Conservation (phyloP, 2,797 vertebrate species). For the Ciconia nigra region DNA sequence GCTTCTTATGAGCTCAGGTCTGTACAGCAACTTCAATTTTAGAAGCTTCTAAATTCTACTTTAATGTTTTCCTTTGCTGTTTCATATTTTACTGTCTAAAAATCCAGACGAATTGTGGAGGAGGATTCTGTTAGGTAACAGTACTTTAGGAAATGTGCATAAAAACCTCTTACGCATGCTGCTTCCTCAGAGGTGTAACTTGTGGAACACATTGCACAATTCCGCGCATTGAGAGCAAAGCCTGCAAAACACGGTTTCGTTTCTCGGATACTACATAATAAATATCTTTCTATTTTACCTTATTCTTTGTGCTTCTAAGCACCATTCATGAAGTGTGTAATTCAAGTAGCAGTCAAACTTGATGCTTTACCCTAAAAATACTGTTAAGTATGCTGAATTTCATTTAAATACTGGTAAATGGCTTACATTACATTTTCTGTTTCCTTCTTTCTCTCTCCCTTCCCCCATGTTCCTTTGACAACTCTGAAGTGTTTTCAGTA, state of each 20-base stretch:
- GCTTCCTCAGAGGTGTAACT: neutral
- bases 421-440: neutral
- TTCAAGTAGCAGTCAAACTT: neutral
- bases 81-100: neutral
- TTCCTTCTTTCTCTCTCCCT: neutral
- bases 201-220: neutral
- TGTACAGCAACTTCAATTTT: neutral
- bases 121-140: neutral
- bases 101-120: neutral
- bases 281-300: neutral
- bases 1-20: neutral
- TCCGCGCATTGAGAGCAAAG: neutral
- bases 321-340: neutral
- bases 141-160: neutral
- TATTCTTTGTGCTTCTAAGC: neutral
- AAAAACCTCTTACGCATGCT: neutral
- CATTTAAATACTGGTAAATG: neutral
- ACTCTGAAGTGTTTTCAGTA: neutral
- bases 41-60: neutral
- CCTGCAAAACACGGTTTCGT: neutral
- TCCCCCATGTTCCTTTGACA: neutral
- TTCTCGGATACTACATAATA: neutral
- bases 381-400: neutral
- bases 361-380: neutral
- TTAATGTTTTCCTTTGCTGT: neutral